Evolutionary conservation across 2,888 invertebrate species (phyloP), one percentile per base, ranked within the genome.

Genomic region (Trissonchulus sp.): DNA sequence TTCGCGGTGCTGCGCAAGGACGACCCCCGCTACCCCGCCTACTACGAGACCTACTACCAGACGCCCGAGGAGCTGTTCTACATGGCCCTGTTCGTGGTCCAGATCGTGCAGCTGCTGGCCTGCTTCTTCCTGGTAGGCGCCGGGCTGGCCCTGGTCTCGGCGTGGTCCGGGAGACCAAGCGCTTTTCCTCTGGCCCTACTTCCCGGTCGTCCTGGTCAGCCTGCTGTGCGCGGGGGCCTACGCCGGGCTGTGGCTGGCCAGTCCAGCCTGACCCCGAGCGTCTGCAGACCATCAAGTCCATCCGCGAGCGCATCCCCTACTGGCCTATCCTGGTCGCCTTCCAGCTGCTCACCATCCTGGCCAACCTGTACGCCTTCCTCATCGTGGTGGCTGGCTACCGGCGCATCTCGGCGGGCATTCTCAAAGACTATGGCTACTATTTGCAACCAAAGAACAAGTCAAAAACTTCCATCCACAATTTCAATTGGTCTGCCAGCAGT

Each of bases 91-190:
- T 83, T 84, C 78, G 79, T 83, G 18, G 80, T 84, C 73, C 83
- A 83, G 80, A 80, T 83, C 2, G 77, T 83, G 18, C 81, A 82
- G 73, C 78, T 83, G 37, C 83, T 83, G 62, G 77, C 79, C 31
- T 79, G 81, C n/a, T 84, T 83, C 76, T 84, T 83, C 75, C 79
- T 83, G 0, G 79, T 84, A 23, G 83, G 83, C 75, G 81, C 83
- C 0, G 78, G 81, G 8, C 78, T 82, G 3, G 81, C 81, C 62
- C 78, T 83, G 75, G 81, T 83, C 38, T 83, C 81, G n/a, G 73
- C 84, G 82, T 33, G 71, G 3, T 2, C 31, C 2, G n/a, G n/a
- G 71, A 15, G 35, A 36, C 2, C 2, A n/a, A 8, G n/a, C 23
- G 37, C 37, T 35, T n/a, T n/a, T 37, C 2, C 8, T 69, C 15